Base-by-base conservation (phyloP, 2,888 invertebrate genomes). In the Piscicola geometra region DNA sequence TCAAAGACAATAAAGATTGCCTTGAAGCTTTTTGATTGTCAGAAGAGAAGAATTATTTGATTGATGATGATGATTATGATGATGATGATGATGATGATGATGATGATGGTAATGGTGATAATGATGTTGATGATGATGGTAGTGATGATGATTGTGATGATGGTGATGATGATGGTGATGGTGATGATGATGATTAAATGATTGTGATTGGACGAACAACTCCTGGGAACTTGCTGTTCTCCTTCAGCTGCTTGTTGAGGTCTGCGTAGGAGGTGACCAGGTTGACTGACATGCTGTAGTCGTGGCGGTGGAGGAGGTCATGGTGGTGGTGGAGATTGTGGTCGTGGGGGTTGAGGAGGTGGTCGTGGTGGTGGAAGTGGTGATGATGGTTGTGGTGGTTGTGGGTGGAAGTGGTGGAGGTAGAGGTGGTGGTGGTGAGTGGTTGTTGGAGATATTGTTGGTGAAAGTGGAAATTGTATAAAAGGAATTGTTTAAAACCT, bases 71-170 rank as follows among this genome's bases (percentile, higher is more conserved):
- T 68, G 68, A 68, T 68, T 12, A 32, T 68, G 68, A 32, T 68
- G 68, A 68, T 32, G 68, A 68, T 32, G 68, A 68, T 32, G 35
- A 68, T 68, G 68, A 68, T 68, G 68, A 68, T 68, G 68, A 68
- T 68, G 68, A 68, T 33, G 68, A 68, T 33, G 68, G 30, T n/a
- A 32, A 68, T n/a, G 68, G 30, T 32, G 68, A 68, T 33, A 32
- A 68, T 64, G 64, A 64, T n/a, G 64, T 12, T 64, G 64, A 64
- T 28, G 64, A 68, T 68, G 68, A 33, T 68, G 68, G n/a, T n/a
- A n/a, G n/a, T n/a, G n/a, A n/a, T n/a, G 68, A 68, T 32, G 68
- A 68, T 32, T 12, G 30, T 32, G 35, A 68, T 68, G 68, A 68
- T 68, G 68, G 30, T 68, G 68, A 68, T 68, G 68, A 68, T 33